A percentile compares a stretch with the other conserved stretches of the same genome.
Evolutionary conservation across 2,888 invertebrate genomes (phyloP).

Genomic region (Hoplodrina blanda): DNA sequence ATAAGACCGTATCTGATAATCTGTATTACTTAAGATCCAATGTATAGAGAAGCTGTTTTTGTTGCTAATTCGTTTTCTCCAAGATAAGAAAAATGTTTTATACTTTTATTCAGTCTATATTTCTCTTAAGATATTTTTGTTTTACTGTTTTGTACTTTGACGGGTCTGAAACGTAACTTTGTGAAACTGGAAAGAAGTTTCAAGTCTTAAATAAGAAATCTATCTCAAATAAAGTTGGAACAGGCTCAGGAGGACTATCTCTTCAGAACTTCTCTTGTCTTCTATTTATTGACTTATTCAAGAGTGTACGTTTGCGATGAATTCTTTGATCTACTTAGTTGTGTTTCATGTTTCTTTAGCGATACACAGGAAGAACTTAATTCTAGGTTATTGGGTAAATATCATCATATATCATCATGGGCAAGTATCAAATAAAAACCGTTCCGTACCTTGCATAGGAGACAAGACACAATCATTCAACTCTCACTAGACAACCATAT

Average conservation of each 20-base stretch:
- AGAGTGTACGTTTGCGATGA: not conserved
- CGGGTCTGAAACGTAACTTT: slow-evolving; percentile 3
- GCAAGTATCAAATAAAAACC: not conserved
- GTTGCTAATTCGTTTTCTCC: not conserved
- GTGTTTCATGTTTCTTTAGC: not conserved
- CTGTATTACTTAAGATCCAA: too few relatives aligned
- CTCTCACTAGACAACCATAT: slow-evolving; percentile 22
- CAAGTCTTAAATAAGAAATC: slow-evolving; percentile 23
- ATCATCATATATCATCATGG: too few relatives aligned
- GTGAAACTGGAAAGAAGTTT: slow-evolving; percentile 15
- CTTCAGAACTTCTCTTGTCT: slow-evolving; percentile 27
- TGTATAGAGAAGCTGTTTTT: too few relatives aligned
- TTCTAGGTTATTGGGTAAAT: not conserved
- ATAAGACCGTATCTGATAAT: too few relatives aligned
- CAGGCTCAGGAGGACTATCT: slow-evolving; percentile 3
- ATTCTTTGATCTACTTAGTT: not conserved
- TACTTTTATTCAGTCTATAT: slow-evolving; percentile 1
- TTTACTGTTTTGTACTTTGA: slow-evolving; percentile 3
- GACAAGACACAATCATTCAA: slow-evolving; percentile 16
- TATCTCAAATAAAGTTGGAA: slow-evolving; percentile 33
- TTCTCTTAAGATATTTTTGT: not conserved
- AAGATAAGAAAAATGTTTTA: not conserved
- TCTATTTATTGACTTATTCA: slow-evolving; percentile 20
- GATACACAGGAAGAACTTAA: not conserved
- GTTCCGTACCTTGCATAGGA: not conserved